Evolutionary conservation across 2,888 invertebrate genomes (phyloP), one percentile per base, ranked within the genome.

Genomic region (Schizotus pectinicornis): DNA sequence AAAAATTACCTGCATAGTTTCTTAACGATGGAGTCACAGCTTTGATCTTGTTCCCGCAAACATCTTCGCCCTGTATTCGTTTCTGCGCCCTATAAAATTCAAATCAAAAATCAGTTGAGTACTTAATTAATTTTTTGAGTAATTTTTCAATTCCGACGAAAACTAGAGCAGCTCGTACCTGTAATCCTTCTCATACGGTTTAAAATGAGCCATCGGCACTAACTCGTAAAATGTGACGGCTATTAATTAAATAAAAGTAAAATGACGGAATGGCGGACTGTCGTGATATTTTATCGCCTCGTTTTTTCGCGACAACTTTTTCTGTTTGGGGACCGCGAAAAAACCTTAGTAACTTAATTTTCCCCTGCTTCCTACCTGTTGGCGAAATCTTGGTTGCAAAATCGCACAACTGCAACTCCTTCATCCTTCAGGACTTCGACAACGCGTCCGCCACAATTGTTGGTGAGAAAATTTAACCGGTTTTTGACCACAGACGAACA

Each of bases 11-110:
- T 62, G 70, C 59, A 55, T 65, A 70, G 67, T 63, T 68, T 57
- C 69, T 56, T 11, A 70, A 58, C n/a, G 68, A 62, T 33, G 73
- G 71, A 3, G 72, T 63, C 37, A 74, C 63, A 9, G 86, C 86
- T 64, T 78, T 78, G 67, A 88, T 91, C 81, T 89, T 90, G 61
- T 86, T 85, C 8, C 92, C 92, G 80, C 87, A 91, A 47, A 93
- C 91, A 81, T 90, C 87, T 77, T 91, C 91, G 58, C 91, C 91
- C 73, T 92, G 89, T 87, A 94, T 90, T 74, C 93, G 88, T 77
- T 90, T 91, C 74, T 89, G 83, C 63, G 92, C 93, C 80, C 93
- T 92, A 75, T 6, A 22, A 22, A 2, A 22, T 2, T 5, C 2
- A 22, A 22, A 22, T 22, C 5, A 22, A 22, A 22, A 22, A 22